Evolutionary conservation across 2,113 vertebrate genomes (phyloP).

Genomic region (Oceanodroma tethys): DNA sequence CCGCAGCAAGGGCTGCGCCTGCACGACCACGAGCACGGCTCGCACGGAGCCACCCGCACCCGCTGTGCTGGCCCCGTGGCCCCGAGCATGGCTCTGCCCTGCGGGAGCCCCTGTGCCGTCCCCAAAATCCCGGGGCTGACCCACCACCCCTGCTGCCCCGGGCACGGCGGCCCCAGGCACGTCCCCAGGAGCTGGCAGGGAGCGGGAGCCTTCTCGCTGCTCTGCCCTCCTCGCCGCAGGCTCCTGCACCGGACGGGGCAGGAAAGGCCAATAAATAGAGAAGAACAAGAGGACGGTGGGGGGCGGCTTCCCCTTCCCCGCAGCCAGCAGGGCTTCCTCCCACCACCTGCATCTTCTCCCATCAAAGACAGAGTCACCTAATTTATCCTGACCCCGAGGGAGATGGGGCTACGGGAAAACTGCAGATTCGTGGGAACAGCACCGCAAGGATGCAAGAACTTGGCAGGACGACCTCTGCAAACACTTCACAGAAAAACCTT

Average conservation of each 20-base stretch:
- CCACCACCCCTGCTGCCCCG: rapidly evolving
- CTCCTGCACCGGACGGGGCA: not conserved
- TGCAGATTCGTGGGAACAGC: not conserved
- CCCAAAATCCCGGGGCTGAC: not conserved
- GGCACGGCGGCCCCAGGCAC: rapidly evolving
- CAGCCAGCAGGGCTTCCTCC: conserved; percentile 4
- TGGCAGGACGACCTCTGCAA: not conserved
- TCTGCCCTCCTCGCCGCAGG: not conserved
- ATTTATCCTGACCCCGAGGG: not conserved
- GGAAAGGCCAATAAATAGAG: conserved; percentile 6
- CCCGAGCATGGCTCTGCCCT: not conserved
- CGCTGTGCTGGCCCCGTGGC: not conserved
- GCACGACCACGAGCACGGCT: not conserved
- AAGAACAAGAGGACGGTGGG: not conserved
- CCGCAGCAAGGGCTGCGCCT: not conserved
- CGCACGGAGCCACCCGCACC: not conserved
- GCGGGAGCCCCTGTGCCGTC: not conserved
- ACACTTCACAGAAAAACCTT: not conserved
- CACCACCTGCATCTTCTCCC: not conserved
- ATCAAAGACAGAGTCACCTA: not conserved
- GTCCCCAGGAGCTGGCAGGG: not conserved
- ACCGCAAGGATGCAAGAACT: not conserved
- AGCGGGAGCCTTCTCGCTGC: not conserved
- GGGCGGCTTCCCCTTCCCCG: not conserved
- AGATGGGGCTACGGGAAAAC: not conserved